These are phyloP conservation scores for Passer montanus DNA, from an alignment of 2,113 vertebrate species.

Conservation along the genomic window DNA sequence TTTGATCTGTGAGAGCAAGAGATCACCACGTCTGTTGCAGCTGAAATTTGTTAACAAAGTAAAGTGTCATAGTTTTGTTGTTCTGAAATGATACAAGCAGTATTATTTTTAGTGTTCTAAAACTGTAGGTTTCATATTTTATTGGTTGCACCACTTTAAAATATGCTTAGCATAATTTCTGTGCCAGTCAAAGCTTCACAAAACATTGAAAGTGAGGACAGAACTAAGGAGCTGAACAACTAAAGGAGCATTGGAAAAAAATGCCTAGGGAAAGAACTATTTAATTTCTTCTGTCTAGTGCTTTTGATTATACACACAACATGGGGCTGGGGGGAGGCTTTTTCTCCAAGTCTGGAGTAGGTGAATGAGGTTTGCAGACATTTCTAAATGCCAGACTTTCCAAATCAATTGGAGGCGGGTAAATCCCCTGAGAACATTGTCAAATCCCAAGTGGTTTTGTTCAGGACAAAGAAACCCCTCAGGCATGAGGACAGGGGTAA, in stretches of 20 bases:
- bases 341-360: not conserved
- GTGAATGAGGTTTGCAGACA: not conserved
- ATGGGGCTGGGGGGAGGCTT: not conserved
- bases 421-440: not conserved
- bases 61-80: not conserved
- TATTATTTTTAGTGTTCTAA: not conserved
- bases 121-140: not conserved
- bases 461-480: not conserved
- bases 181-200: conserved; percentile 17
- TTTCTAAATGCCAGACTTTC: not conserved
- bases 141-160: not conserved
- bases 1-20: not conserved
- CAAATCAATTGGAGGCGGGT: not conserved
- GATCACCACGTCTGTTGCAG: not conserved
- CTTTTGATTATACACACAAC: not conserved
- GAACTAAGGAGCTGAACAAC: conserved; percentile 6
- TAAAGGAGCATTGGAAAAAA: not conserved
- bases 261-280: not conserved
- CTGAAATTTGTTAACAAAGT: not conserved
- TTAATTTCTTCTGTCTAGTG: not conserved
- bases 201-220: conserved; percentile 12
- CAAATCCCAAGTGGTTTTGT: not conserved
- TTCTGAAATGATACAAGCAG: not conserved
- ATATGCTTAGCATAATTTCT: conserved; percentile 8
- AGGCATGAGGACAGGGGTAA: no score